Conservation (phyloP, 2,113 vertebrate genomes). For the Terrapene triunguis region DNA sequence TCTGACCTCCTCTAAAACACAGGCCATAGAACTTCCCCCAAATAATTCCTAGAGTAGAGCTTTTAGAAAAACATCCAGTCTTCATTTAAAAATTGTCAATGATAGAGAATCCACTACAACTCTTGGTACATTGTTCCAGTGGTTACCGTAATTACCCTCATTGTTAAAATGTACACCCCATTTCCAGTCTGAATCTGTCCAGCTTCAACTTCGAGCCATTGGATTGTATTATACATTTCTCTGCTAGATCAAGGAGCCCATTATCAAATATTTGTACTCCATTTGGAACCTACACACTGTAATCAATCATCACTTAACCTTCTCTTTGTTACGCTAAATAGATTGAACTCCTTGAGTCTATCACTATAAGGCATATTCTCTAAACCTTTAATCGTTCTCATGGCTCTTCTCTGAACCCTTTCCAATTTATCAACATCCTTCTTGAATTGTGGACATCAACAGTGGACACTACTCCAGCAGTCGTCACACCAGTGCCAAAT, state of each 20-base stretch:
- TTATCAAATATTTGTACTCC: background rate
- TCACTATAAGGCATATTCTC: background rate
- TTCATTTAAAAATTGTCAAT: background rate
- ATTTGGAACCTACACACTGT: background rate
- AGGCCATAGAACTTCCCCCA: background rate
- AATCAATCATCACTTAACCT: background rate
- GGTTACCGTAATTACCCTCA: background rate
- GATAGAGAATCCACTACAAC: background rate
- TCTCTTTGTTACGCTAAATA: background rate
- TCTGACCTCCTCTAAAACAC: background rate
- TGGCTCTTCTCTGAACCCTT: background rate
- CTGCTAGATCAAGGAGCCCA: background rate
- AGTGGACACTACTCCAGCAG: background rate
- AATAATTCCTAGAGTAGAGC: background rate
- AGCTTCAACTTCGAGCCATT: background rate
- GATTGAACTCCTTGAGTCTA: background rate
- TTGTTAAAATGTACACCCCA: background rate
- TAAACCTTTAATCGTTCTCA: background rate
- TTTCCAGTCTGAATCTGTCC: background rate
- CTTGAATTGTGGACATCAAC: background rate
- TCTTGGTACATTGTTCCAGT: background rate
- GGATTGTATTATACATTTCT: background rate
- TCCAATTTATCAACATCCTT: background rate
- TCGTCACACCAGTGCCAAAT: background rate
- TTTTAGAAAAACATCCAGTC: background rate